Conservation (phyloP, 1,140 invertebrate species). For the Gryllus bimaculatus region DNA sequence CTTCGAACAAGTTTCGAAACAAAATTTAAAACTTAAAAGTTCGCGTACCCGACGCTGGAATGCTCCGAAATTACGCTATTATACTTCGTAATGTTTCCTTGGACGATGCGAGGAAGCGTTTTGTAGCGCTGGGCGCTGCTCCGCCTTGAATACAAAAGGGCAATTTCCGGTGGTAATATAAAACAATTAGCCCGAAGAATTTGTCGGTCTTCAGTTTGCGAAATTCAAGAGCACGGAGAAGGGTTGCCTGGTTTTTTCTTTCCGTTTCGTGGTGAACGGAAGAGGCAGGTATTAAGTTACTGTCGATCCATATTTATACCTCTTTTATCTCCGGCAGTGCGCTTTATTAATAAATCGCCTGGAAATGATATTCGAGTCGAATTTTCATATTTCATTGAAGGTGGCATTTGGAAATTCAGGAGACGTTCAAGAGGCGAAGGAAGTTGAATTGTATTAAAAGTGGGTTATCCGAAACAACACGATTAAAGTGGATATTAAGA, state of each 20-base stretch:
- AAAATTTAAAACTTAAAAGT: background rate
- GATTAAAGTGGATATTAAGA: too few relatives aligned
- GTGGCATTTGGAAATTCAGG: too few relatives aligned
- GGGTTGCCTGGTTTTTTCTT: background rate
- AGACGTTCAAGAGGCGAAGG: too few relatives aligned
- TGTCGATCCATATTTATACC: background rate
- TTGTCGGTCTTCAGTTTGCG: background rate
- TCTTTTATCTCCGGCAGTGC: background rate
- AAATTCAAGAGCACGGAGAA: background rate
- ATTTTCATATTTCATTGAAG: background rate
- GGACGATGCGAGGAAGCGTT: background rate
- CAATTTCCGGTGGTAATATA: background rate
- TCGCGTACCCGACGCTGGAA: background rate
- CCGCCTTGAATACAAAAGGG: background rate
- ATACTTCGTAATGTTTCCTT: background rate
- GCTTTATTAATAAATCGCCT: background rate
- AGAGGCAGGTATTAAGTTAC: background rate
- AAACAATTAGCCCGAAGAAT: background rate
- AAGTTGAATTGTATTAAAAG: too few relatives aligned
- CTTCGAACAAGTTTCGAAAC: background rate
- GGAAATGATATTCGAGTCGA: background rate
- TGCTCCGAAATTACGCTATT: background rate
- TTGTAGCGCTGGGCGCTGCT: background rate
- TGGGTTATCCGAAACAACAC: too few relatives aligned
- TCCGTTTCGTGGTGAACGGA: background rate